Percentiles rank a stretch among this genome's conserved stretches.
These are phyloP conservation scores for Neoscelio sp. DNA, from an alignment of 2,888 invertebrate genomes.

Conservation along the genomic window DNA sequence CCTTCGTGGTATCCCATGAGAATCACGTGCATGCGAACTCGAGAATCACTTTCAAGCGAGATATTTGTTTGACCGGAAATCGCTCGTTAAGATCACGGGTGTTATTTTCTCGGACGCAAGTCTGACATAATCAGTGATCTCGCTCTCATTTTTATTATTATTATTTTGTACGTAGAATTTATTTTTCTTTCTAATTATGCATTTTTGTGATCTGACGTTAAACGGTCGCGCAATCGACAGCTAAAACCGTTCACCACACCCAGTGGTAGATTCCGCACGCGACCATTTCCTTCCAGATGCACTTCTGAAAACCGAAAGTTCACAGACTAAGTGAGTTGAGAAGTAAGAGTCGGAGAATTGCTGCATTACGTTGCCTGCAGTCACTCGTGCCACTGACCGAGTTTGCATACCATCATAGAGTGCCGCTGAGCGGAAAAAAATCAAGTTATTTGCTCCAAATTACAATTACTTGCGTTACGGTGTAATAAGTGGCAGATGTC, in stretches of 20 bases:
- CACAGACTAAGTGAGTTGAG: constrained; percentile 28
- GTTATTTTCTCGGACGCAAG: constrained; percentile 42
- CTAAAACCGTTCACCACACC: constrained; percentile 34
- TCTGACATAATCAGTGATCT: constrained; percentile 6
- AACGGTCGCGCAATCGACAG: constrained; percentile 18
- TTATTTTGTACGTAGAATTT: background rate
- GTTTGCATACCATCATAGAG: constrained; percentile 35
- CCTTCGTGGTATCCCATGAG: constrained; percentile 39
- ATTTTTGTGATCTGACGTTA: constrained; percentile 3
- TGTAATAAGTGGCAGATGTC: constrained; percentile 13
- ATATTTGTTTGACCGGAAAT: constrained; percentile 59
- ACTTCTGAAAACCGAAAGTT: constrained; percentile 57
- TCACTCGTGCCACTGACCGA: constrained; percentile 52
- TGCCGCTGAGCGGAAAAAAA: constrained; percentile 3
- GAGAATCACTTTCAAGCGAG: constrained; percentile 57
- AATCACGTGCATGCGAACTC: constrained; percentile 4
- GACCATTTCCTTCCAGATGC: constrained; percentile 47
- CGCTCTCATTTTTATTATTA: constrained; percentile 6
- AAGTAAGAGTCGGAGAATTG: constrained; percentile 43
- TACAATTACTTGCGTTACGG: background rate
- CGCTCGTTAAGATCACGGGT: constrained; percentile 30
- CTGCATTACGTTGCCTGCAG: constrained; percentile 21
- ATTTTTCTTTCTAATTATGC: constrained; percentile 4
- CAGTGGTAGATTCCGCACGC: constrained; percentile 36
- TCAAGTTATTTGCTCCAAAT: constrained; percentile 1